These are phyloP conservation scores for Amazonetta brasiliensis DNA, from an alignment of 2,797 vertebrate genomes.

Conservation along the genomic window DNA sequence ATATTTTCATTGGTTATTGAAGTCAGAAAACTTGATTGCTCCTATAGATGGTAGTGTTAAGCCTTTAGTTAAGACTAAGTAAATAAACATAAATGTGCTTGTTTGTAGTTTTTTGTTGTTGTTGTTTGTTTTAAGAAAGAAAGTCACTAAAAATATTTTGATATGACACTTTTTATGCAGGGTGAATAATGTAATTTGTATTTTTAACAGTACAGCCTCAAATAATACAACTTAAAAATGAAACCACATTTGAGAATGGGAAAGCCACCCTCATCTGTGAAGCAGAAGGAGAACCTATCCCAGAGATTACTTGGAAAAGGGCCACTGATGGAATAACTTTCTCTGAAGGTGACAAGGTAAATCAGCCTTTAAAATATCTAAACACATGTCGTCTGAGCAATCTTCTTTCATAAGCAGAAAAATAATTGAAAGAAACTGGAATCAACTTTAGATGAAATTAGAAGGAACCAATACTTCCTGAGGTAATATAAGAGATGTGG, in stretches of 20 bases:
- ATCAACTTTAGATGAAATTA: not conserved
- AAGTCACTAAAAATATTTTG: not conserved
- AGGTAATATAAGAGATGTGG: not conserved
- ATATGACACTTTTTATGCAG: not conserved
- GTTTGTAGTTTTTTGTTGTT: too few species aligned
- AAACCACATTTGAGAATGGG: conserved; percentile 92
- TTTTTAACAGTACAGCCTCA: conserved; percentile 94
- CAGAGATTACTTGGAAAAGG: conserved; percentile 96
- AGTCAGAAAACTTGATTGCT: not conserved
- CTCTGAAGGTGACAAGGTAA: conserved; percentile 93
- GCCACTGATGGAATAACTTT: conserved; percentile 89
- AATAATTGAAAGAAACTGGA: not conserved
- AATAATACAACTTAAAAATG: conserved; percentile 95
- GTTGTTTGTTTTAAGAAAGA: not conserved
- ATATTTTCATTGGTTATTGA: not conserved
- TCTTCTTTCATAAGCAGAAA: not conserved
- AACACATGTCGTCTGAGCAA: not conserved
- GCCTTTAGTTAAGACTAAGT: not conserved
- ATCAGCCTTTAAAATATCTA: not conserved
- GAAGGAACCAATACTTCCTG: not conserved
- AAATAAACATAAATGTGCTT: not conserved
- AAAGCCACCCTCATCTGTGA: conserved; percentile 92
- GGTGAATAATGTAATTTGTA: conserved; percentile 73
- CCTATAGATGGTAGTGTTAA: not conserved
- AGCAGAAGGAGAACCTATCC: conserved; percentile 94